Base-by-base conservation (phyloP, 2,888 invertebrate genomes). In the Conus canariensis region DNA sequence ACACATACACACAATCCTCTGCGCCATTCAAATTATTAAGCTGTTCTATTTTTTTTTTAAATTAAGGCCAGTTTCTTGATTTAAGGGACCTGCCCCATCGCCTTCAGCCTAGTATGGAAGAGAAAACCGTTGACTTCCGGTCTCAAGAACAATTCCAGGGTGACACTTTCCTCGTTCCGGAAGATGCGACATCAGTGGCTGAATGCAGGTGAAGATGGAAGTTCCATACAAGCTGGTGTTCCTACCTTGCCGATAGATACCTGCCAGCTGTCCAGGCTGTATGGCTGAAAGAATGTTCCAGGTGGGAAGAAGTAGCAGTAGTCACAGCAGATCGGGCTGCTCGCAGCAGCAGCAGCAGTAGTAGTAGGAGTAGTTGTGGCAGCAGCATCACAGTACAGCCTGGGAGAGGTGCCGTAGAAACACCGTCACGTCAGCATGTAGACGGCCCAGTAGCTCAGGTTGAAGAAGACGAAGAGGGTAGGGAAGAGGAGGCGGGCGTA, bases 401-500 rank as follows among this genome's bases (percentile, higher is more conserved):
- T 12, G n/a, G 58, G 58, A 9, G n/a, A 16, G 22, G 16, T 9
- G 9, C 80, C 8, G 64, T 12, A 4, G n/a, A 25, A 25, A 7
- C 25, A 14, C 22, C 25, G 60, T 91, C 90, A 92, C 58, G 91
- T 93, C 12, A 94, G 89, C 19, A 96, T 92, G 90, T 96, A 96
- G 87, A 99, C 99, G 94, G 98, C 97, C 99, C 99, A 99, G 96
- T 99, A 99, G 94, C 98, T 98, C 80, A 98, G 98, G 96, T 99
- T 99, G 97, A 99, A 99, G 93, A 99, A 97, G 95, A 99, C 97
- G 96, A 99, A 99, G 94, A 99, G 98, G 92, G 99, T 98, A 0
- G 99, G 99, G 96, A 99, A 99, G 92, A 99, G 97, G 95, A 99
- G 98, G 94, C 99, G 97, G 70, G 99, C 99, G 96, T 99, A 99